Evolutionary conservation across 2,888 invertebrate species (phyloP).

Genomic region (Nysson spinosus): DNA sequence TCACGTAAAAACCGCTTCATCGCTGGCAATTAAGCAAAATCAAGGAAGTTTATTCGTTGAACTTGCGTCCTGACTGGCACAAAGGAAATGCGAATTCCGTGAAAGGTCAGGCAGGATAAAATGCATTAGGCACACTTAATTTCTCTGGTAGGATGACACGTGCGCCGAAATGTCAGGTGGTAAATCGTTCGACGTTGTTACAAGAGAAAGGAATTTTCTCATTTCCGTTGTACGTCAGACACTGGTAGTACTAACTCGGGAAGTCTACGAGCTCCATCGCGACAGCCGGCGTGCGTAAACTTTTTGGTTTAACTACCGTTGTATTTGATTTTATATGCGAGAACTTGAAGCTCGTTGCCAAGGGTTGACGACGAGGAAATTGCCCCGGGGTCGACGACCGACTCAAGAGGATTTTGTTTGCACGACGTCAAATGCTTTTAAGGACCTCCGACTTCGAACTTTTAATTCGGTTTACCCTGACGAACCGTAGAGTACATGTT

Average conservation of each 20-base stretch:
- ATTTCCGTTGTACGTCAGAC: constrained; percentile 36
- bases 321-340: constrained; percentile 40
- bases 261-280: constrained; percentile 36
- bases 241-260: constrained; percentile 26
- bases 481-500: not conserved
- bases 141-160: constrained; percentile 18
- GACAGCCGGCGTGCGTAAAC: constrained; percentile 46
- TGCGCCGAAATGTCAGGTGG: constrained; percentile 8
- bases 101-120: constrained; percentile 13
- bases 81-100: not conserved
- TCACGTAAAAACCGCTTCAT: no score
- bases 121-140: constrained; percentile 28
- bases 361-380: constrained; percentile 14
- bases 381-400: constrained; percentile 38
- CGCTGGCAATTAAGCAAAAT: no score
- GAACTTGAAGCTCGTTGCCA: constrained; percentile 30
- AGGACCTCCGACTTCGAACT: constrained; percentile 17
- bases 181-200: constrained; percentile 20
- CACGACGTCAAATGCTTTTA: constrained; percentile 20
- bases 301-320: constrained; percentile 47
- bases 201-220: constrained; percentile 55
- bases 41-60: no score
- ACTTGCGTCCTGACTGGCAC: no score
- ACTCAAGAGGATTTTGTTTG: constrained; percentile 26
- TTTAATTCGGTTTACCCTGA: constrained; percentile 26